phyloP scores from a whole-genome alignment of 2,797 vertebrate genomes.

The Chelon labrosus region DNA sequence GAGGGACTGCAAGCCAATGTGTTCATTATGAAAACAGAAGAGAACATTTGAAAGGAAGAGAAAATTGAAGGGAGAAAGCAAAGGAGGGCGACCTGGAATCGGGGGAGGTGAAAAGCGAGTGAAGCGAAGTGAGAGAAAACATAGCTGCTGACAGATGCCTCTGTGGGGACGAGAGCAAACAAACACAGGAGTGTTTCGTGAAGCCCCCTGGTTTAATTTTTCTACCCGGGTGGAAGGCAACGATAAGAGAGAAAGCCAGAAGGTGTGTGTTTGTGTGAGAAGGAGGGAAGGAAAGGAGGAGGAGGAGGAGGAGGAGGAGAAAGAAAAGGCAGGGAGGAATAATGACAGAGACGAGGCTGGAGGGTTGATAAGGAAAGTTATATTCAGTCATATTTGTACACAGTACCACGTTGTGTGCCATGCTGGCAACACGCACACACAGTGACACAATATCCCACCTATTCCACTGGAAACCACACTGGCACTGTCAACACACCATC shows the following conservation, averaged over 20 bases:
- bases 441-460: neutral
- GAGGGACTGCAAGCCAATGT: no score
- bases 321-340: constrained; percentile 4
- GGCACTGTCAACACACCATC: no score
- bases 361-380: constrained; percentile 30
- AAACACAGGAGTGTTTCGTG: constrained; percentile 37
- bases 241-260: constrained; percentile 40
- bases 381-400: constrained; percentile 31
- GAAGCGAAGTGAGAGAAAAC: constrained; percentile 24
- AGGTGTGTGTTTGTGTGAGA: constrained; percentile 2
- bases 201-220: constrained; percentile 41
- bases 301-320: neutral
- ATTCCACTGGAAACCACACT: no score
- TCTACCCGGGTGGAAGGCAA: constrained; percentile 42
- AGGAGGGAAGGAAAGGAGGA: neutral
- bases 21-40: no score
- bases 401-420: neutral
- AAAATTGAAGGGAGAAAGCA: neutral
- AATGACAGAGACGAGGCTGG: constrained; percentile 26
- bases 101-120: neutral
- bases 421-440: neutral
- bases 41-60: no score
- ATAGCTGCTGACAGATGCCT: constrained; percentile 29
- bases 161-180: constrained; percentile 26
- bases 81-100: neutral